A percentile compares a stretch with the other conserved stretches of the same genome.
Conservation (phyloP, 2,888 invertebrate genomes). For the Lithodes maja region DNA sequence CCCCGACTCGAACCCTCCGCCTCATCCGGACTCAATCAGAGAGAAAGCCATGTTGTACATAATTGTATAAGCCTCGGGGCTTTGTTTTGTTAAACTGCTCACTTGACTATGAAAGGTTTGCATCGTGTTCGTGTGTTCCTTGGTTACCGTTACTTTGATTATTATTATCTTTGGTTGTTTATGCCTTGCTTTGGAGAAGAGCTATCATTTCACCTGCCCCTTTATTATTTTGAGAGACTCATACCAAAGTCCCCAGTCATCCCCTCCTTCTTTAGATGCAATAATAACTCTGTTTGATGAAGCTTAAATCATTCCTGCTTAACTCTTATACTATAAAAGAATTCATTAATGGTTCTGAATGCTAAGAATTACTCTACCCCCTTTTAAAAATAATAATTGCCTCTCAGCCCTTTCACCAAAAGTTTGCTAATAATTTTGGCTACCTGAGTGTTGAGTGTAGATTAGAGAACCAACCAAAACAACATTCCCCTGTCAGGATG, state of each 20-base stretch:
- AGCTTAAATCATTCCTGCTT: conserved; percentile 43
- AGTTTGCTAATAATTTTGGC: conserved; percentile 50
- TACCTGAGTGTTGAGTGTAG: conserved; percentile 50
- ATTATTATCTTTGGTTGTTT: conserved; percentile 34
- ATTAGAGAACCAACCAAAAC: conserved; percentile 71
- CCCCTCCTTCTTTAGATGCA: conserved; percentile 64
- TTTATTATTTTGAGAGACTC: conserved; percentile 51
- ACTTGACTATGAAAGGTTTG: conserved; percentile 57
- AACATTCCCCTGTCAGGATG: conserved; percentile 70
- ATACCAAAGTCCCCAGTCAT: conserved; percentile 49
- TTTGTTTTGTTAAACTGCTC: conserved; percentile 50
- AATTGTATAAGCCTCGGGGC: conserved; percentile 58
- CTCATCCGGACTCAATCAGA: conserved; percentile 15
- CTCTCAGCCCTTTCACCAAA: conserved; percentile 43
- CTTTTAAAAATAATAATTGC: conserved; percentile 33
- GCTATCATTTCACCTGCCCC: conserved; percentile 60
- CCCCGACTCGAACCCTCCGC: not conserved
- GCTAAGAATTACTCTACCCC: conserved; percentile 57
- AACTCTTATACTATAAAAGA: conserved; percentile 27
- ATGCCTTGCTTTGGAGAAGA: conserved; percentile 47
- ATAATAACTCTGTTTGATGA: conserved; percentile 48
- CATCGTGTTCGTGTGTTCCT: conserved; percentile 59
- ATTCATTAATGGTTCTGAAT: conserved; percentile 43
- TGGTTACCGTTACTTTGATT: conserved; percentile 47
- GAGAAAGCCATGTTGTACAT: conserved; percentile 36